Evolutionary conservation across 2,888 invertebrate species (phyloP), one percentile per base, ranked within the genome.

Genomic region (Exephanes ischioxanthus): DNA sequence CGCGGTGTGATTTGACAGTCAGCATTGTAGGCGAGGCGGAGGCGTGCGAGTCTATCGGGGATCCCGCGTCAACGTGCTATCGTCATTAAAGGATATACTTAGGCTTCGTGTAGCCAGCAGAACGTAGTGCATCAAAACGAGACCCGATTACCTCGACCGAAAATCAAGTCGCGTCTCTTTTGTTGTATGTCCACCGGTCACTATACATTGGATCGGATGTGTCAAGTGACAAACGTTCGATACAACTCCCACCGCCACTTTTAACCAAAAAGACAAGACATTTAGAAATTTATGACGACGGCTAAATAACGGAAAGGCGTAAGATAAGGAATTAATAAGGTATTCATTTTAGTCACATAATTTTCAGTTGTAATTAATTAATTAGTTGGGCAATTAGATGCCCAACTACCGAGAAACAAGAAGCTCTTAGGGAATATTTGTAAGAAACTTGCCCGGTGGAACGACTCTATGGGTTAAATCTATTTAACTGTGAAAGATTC

Each of bases 131-230:
- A 45, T 61, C n/a, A 45, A 58, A 61, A 70, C 22, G 14, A 51
- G 63, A 82, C 76, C 22, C 63, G 76, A 82, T 55, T 71, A 77
- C 72, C 77, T 78, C 66, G 77, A 48, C 61, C 30, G 66, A 66
- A 41, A 81, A 61, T 81, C 70, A 22, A 63, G 81, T 37, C 33
- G 53, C 61, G n/a, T 45, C 26, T 67, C 76, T 66, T 71, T 70
- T 16, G 5, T 11, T 58, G 33, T 11, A 19, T 11, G 11, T 19
- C 53, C 41, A 72, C 71, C 26, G 71, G 66, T 76, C 51, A 37
- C 37, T 22, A 22, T 2, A 19, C 22, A 48, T 30, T 33, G 61
- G 70, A 71, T 30, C 77, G 77, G 77, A 66, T 83, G 76, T 81
- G 51, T 53, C 68, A 37, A 63, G 53, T 53, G 63, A 63, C 61